phyloP scores from a whole-genome alignment of 1,140 invertebrate species.

The Aphaenogaster floridana region DNA sequence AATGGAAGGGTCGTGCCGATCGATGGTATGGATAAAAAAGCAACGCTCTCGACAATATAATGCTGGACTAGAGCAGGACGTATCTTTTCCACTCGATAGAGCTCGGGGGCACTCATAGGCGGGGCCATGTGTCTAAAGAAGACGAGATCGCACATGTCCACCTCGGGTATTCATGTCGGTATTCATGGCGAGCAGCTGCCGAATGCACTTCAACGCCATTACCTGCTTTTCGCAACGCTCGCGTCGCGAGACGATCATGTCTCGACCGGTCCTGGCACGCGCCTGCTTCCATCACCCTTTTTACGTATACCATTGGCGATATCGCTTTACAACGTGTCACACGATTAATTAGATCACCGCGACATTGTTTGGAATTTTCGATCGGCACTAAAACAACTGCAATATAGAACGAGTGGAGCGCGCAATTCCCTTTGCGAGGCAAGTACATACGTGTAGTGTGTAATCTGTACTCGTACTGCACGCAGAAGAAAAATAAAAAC shows the following conservation, averaged over 20 bases:
- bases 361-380: neutral
- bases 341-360: neutral
- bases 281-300: slow-evolving; percentile 28
- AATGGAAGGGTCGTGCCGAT: slow-evolving; percentile 54
- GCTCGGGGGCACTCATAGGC: slow-evolving; percentile 53
- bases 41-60: slow-evolving; percentile 70
- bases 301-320: neutral
- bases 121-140: slow-evolving; percentile 72
- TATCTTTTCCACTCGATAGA: slow-evolving; percentile 76
- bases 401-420: neutral
- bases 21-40: slow-evolving; percentile 68
- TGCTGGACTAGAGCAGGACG: slow-evolving; percentile 66
- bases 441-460: neutral
- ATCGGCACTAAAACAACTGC: neutral
- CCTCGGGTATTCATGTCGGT: slow-evolving; percentile 73
- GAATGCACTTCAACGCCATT: slow-evolving; percentile 80
- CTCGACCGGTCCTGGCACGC: slow-evolving; percentile 63
- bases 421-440: neutral
- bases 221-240: slow-evolving; percentile 80
- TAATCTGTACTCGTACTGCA: too few species aligned
- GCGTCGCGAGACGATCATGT: slow-evolving; percentile 41
- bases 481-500: too few species aligned
- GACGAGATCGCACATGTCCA: slow-evolving; percentile 83
- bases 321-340: neutral
- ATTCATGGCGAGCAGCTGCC: slow-evolving; percentile 84